phyloP scores from a whole-genome alignment of 2,113 vertebrate species.

The Petromus typicus region DNA sequence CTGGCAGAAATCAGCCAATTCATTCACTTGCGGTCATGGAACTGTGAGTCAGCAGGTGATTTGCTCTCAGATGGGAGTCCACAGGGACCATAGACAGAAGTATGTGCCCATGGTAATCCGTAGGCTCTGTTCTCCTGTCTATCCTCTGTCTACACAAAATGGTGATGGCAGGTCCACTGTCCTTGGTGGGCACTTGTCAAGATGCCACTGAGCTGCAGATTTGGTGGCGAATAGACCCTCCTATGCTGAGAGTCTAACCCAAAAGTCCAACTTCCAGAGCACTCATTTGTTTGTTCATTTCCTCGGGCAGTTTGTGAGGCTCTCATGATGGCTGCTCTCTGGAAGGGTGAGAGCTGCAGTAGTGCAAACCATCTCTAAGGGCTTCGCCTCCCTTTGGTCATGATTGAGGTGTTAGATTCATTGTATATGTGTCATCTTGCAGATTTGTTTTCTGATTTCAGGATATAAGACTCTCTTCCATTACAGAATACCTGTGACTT shows the following conservation, averaged over 20 bases:
- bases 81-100: neutral
- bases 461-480: neutral
- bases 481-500: neutral
- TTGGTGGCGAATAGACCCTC: neutral
- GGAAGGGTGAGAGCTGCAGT: neutral
- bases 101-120: too few relatives aligned
- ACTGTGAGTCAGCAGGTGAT: neutral
- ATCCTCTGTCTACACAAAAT: too few relatives aligned
- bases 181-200: neutral
- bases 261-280: neutral
- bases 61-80: neutral
- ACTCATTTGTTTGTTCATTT: neutral
- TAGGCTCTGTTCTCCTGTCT: neutral
- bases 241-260: neutral
- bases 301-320: neutral
- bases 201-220: neutral
- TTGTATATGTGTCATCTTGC: neutral
- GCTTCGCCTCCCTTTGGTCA: too few relatives aligned
- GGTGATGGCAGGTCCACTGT: neutral
- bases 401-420: neutral
- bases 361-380: neutral
- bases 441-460: neutral
- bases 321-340: neutral
- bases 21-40: neutral
- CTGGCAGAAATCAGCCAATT: neutral